Evolutionary conservation across 2,797 vertebrate species (phyloP).

Genomic region (Semotilus atromaculatus): DNA sequence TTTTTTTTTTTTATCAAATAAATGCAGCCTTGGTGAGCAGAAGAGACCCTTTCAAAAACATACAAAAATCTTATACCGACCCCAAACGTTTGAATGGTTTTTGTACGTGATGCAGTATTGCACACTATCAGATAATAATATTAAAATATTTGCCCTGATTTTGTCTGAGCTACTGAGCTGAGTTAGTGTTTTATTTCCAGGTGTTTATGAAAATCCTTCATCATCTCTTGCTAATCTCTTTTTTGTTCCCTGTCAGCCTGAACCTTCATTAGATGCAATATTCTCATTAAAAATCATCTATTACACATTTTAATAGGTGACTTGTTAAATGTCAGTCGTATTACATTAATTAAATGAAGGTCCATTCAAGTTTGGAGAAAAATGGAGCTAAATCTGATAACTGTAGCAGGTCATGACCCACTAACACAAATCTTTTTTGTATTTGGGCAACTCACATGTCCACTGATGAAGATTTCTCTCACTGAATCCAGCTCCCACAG

Average conservation of each 20-base stretch:
- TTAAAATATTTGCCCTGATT: constrained; percentile 3
- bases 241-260: constrained; percentile 11
- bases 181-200: constrained; percentile 3
- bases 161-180: neutral
- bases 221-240: constrained; percentile 9
- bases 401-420: neutral
- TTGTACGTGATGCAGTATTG: neutral
- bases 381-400: neutral
- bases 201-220: constrained; percentile 29
- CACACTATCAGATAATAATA: neutral
- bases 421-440: neutral
- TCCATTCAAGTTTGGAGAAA: neutral
- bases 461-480: constrained; percentile 90
- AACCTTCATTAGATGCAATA: constrained; percentile 10
- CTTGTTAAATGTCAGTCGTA: neutral
- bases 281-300: neutral
- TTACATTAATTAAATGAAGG: neutral
- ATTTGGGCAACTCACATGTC: constrained; percentile 84
- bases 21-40: neutral
- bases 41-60: neutral
- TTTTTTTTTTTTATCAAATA: too few species aligned
- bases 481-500: constrained; percentile 96
- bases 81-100: neutral
- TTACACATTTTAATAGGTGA: neutral
- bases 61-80: neutral